Evolutionary conservation across 1,140 invertebrate genomes (phyloP).

Genomic region (Tenebrio molitor): DNA sequence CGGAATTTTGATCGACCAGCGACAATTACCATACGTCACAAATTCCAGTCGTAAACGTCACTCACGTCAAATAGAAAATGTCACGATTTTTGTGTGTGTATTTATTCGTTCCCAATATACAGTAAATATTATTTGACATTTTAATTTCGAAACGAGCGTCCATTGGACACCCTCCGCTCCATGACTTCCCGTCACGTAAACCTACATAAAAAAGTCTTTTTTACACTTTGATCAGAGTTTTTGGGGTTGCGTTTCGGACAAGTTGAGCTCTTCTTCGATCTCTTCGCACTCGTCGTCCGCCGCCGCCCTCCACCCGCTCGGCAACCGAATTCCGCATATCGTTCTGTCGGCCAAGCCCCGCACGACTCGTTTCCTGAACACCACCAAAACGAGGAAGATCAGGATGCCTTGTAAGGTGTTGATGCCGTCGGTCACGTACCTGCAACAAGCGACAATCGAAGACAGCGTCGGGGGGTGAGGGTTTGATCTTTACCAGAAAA

Average conservation of each 20-base stretch:
- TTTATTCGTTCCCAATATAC: too few relatives aligned
- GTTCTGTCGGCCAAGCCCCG: constrained; percentile 68
- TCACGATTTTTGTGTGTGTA: too few relatives aligned
- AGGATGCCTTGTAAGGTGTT: constrained; percentile 77
- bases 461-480: not conserved
- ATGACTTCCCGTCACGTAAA: too few relatives aligned
- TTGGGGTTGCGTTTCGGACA: constrained; percentile 21
- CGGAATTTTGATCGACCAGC: too few relatives aligned
- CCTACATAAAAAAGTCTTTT: too few relatives aligned
- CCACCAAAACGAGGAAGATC: constrained; percentile 75
- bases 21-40: too few relatives aligned
- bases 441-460: constrained; percentile 62
- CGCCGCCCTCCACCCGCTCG: constrained; percentile 65
- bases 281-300: constrained; percentile 70
- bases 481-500: constrained; percentile 15
- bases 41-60: too few relatives aligned
- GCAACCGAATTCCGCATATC: constrained; percentile 65
- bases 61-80: too few relatives aligned
- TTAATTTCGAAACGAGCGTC: too few relatives aligned
- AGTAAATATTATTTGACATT: too few relatives aligned
- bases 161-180: too few relatives aligned
- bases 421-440: constrained; percentile 74
- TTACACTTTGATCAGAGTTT: not conserved
- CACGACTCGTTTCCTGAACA: constrained; percentile 73
- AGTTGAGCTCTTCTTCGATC: constrained; percentile 66